Evolutionary conservation across 2,113 vertebrate species (phyloP), one percentile per base, ranked within the genome.

Genomic region (Abramis brama): DNA sequence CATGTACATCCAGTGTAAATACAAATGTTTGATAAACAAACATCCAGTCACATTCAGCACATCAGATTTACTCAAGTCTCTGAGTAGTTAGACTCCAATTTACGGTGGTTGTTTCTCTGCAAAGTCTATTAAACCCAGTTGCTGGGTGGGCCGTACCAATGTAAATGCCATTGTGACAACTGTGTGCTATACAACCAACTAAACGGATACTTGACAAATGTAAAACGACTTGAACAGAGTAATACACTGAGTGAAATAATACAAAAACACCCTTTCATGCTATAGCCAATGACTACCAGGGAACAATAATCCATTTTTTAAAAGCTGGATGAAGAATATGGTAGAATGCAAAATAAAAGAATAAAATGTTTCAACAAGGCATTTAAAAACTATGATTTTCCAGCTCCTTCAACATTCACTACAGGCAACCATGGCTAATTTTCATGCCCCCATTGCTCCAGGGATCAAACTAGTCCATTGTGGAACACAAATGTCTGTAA

Each of bases 391-490:
- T 39, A 74, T 17, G 7, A 59, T 52, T 68, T 80, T 25, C 59
- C 39, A 82, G 43, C 55, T 45, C 23, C 47, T 36, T 27, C 27
- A 81, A 88, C 43, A 36, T 43, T 76, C 6, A 83, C 75, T 36
- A 85, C 50, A 79, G 70, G 33, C 83, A 86, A 30, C 43, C 62
- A 33, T 47, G 62, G 80, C 88, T 64, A 71, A 84, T 89, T 86
- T 78, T 92, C 91, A 92, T 89, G 57, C 77, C 90, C 90, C 87
- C 21, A 79, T 21, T n/a, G 17, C 45, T 57, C 79, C 17, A 83
- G 89, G 86, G 84, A 74, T 91, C 90, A 88, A 89, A 90, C 85
- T 62, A 86, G 66, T 77, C 76, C 47, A 15, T 68, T 25, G 55
- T 62, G 12, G 33, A 80, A 85, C 60, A 81, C 59, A 82, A 52